phyloP scores from a whole-genome alignment of 2,113 vertebrate species.

The Anseranas semipalmata region DNA sequence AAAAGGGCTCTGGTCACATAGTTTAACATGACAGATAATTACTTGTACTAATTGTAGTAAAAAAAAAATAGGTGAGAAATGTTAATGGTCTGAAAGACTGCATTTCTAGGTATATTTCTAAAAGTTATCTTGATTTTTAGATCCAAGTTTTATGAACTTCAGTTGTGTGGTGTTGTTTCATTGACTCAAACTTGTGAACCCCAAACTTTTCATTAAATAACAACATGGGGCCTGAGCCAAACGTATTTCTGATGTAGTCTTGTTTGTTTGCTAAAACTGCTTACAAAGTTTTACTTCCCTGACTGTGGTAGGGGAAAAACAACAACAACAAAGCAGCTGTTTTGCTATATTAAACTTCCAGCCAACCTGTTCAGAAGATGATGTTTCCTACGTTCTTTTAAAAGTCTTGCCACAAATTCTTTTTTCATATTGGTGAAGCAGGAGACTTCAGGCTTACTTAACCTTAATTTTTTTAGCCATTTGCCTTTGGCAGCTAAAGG shows the following conservation, averaged over 20 bases:
- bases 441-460: not conserved
- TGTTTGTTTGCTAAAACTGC: not conserved
- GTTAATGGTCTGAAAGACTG: not conserved
- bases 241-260: not conserved
- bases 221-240: fast-evolving
- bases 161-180: not conserved
- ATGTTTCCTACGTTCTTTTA: not conserved
- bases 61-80: not conserved
- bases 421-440: not conserved
- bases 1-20: not conserved
- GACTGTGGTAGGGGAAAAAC: not conserved
- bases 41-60: not conserved
- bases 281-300: not conserved
- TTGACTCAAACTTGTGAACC: fast-evolving
- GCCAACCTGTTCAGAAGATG: fast-evolving
- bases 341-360: not conserved
- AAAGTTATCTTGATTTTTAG: not conserved
- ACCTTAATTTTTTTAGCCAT: not conserved
- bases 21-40: not conserved
- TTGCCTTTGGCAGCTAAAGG: not conserved
- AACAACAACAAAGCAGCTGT: not conserved
- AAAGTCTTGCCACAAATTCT: not conserved
- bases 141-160: not conserved
- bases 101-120: not conserved
- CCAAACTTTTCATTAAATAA: not conserved